Conservation (phyloP, 2,888 invertebrate genomes). For the Torymus auratus region DNA sequence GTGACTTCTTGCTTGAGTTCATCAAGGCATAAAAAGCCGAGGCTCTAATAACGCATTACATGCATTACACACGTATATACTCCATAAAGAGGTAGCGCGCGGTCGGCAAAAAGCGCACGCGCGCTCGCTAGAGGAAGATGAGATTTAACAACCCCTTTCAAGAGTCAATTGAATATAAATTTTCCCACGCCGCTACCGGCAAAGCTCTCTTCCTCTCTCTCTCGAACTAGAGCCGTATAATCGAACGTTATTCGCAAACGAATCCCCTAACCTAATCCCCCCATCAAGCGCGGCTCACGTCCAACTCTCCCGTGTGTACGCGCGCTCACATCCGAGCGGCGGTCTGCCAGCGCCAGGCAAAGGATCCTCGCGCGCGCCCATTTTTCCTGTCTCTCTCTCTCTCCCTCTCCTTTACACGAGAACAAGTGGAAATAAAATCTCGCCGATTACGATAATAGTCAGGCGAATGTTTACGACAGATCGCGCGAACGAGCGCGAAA, state of each 20-base stretch:
- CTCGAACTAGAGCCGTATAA: not conserved
- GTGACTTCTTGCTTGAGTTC: constrained; percentile 41
- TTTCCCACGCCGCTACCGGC: constrained; percentile 53
- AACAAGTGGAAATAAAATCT: constrained; percentile 56
- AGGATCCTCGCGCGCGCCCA: not conserved
- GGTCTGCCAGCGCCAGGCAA: too few species aligned
- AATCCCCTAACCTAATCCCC: not conserved
- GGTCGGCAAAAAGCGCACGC: constrained; percentile 28
- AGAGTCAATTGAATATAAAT: constrained; percentile 58
- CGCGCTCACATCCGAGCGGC: not conserved
- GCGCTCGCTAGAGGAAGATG: constrained; percentile 5
- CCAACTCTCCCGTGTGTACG: not conserved
- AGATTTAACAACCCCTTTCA: constrained; percentile 53
- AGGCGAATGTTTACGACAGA: constrained; percentile 40
- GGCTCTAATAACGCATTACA: constrained; percentile 47
- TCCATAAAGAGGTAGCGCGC: not conserved
- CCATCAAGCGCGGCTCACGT: not conserved
- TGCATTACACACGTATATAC: constrained; percentile 9
- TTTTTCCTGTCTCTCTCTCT: not conserved
- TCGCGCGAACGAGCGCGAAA: not conserved
- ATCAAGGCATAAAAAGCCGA: constrained; percentile 32
- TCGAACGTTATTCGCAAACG: constrained; percentile 6
- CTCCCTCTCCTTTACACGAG: constrained; percentile 3
- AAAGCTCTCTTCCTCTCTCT: too few species aligned
- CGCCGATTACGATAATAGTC: constrained; percentile 53